Conservation (phyloP, 2,797 vertebrate genomes). For the Diplodus sargus region DNA sequence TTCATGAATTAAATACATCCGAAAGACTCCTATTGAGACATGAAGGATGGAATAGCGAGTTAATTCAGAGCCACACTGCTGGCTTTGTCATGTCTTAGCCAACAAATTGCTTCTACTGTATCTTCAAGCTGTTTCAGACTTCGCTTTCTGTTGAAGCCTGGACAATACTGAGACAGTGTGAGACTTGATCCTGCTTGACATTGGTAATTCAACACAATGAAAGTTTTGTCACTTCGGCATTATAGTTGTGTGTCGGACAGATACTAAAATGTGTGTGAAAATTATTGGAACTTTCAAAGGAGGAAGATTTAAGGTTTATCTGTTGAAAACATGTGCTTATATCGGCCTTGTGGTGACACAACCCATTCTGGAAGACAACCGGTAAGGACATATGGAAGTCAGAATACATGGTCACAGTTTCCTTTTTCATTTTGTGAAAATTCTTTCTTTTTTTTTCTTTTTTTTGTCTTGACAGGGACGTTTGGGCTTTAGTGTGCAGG, state of each 20-base stretch:
- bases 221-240: background rate
- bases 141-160: background rate
- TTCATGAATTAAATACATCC: background rate
- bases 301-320: background rate
- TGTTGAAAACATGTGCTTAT: background rate
- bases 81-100: slow-evolving; percentile 4
- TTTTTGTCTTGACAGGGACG: background rate
- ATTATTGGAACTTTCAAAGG: background rate
- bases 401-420: background rate
- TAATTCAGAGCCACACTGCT: background rate
- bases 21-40: background rate
- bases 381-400: background rate
- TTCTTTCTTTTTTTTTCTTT: too few species aligned
- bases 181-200: background rate
- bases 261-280: background rate
- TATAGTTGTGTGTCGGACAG: background rate
- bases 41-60: background rate
- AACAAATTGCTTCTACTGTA: background rate
- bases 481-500: background rate
- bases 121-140: background rate
- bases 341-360: background rate
- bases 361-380: background rate
- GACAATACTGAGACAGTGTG: background rate
- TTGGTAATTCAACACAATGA: background rate
- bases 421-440: too few species aligned